Evolutionary conservation across 2,888 invertebrate species (phyloP), one percentile per base, ranked within the genome.

Genomic region (Mimachlamys varia): DNA sequence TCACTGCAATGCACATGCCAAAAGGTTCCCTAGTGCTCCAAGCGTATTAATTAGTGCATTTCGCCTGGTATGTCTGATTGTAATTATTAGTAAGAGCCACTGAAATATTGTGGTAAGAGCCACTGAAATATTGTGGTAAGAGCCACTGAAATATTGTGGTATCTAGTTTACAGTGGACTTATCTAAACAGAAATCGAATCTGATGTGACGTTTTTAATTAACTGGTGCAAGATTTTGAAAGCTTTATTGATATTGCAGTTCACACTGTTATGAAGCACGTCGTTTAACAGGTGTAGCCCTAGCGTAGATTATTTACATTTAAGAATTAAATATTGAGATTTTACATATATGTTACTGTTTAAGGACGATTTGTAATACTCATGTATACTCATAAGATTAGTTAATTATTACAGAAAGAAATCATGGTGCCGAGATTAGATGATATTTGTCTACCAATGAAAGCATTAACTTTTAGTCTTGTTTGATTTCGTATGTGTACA

Each of bases 181-280:
- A 27, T 76, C 33, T 33, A 76, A 76, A 76, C 22, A 33, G 76
- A 33, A 22, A 33, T 76, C 33, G 27, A 33, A 76, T 27, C 4
- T 27, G 33, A 33, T 76, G 33, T 27, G 12, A 7, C 12, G 33
- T 76, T 76, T 5, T 76, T 76, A 22, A 33, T 27, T 12, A 76
- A 76, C 27, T 76, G 76, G 76, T 76, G 76, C 76, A 76, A 76
- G 33, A 33, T 27, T 76, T 76, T 62, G 22, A 62, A n/a, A 22
- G 62, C 62, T 62, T 76, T 76, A 76, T 27, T 76, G 76, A 76
- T 76, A 76, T 27, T 76, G 27, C 27, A 76, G 33, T 76, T 76
- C 76, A 76, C 76, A 15, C 76, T 76, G 76, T 76, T 76, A 76
- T 27, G 76, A 27, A 76, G 27, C 76, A 76, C 76, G 0, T 7